Conservation (phyloP, 2,113 vertebrate genomes). For the Cyphomyrus discorhynchus region DNA sequence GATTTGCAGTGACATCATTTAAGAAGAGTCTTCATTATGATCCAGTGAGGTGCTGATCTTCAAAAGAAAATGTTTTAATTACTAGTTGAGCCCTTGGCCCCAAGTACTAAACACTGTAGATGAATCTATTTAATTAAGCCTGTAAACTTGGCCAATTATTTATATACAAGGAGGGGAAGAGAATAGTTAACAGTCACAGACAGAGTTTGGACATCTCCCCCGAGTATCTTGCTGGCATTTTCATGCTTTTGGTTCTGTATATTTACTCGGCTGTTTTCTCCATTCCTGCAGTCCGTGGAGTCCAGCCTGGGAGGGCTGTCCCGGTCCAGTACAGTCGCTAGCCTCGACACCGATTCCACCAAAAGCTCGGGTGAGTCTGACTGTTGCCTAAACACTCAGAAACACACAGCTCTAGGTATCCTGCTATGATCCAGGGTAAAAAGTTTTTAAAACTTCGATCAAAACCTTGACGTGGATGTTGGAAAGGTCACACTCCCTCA, state of each 20-base stretch:
- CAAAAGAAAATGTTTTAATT: neutral
- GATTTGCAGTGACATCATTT: neutral
- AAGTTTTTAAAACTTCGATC: neutral
- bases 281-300: constrained; percentile 81
- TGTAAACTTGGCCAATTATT: neutral
- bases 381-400: neutral
- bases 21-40: neutral
- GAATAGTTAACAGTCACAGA: neutral
- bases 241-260: neutral
- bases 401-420: neutral
- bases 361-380: constrained; percentile 83
- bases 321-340: constrained; percentile 93
- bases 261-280: neutral
- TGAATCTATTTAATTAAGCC: neutral
- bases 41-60: neutral
- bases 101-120: neutral
- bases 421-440: neutral
- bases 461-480: neutral
- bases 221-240: neutral
- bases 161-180: neutral
- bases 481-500: neutral
- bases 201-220: neutral
- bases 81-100: neutral
- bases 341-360: constrained; percentile 92
- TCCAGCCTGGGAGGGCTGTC: constrained; percentile 97